phyloP scores from a whole-genome alignment of 2,888 invertebrate species.

The Phymatocera aterrima region DNA sequence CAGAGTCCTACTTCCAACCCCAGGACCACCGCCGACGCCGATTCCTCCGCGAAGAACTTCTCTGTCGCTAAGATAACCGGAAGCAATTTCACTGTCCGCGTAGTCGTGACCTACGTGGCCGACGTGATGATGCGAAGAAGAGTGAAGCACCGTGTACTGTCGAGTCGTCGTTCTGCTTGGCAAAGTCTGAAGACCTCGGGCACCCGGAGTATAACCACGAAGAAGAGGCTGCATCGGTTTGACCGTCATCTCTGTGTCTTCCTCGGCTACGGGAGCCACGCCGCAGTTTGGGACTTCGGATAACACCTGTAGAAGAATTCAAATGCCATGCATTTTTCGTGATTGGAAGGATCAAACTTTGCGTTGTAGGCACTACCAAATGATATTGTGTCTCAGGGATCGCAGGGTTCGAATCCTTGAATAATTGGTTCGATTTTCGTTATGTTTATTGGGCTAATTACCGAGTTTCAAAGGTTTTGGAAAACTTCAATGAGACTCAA shows the following conservation, averaged over 20 bases:
- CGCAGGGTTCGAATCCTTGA: too few relatives aligned
- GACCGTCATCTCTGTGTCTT: conserved; percentile 85
- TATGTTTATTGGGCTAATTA: background rate
- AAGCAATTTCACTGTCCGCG: conserved; percentile 82
- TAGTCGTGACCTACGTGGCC: conserved; percentile 81
- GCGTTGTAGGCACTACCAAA: too few relatives aligned
- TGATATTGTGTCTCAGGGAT: background rate
- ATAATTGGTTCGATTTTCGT: background rate
- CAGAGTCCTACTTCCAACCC: conserved; percentile 76
- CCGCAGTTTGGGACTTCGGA: conserved; percentile 77
- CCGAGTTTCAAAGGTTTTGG: too few relatives aligned
- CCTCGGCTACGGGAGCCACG: conserved; percentile 79
- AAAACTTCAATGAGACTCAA: too few relatives aligned
- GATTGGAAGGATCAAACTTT: background rate
- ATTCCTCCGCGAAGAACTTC: conserved; percentile 82
- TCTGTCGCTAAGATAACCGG: conserved; percentile 95
- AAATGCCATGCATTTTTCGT: background rate
- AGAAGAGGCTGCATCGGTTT: conserved; percentile 95
- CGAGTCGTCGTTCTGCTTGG: conserved; percentile 80
- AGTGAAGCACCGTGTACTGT: conserved; percentile 69
- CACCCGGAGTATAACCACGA: conserved; percentile 81
- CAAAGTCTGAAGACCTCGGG: conserved; percentile 83
- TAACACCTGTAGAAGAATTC: conserved; percentile 73
- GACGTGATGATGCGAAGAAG: conserved; percentile 72
- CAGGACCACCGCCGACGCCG: conserved; percentile 73